A percentile compares a stretch with the other conserved stretches of the same genome.
Evolutionary conservation across 2,797 vertebrate genomes (phyloP).

Genomic region (Paramormyrops hopkinsi): DNA sequence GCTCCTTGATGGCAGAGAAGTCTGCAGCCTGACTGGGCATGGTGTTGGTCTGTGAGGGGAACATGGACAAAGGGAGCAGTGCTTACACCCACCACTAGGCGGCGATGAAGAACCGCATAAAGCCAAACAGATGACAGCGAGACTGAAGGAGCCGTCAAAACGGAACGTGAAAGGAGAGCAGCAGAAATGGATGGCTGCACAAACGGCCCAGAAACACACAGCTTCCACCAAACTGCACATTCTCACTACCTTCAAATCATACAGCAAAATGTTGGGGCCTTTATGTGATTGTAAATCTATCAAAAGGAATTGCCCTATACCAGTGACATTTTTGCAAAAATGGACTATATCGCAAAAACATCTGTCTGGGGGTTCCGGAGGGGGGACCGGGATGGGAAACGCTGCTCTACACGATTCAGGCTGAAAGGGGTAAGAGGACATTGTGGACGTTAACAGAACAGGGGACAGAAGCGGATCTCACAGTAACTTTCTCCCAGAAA

Average conservation of each 20-base stretch:
- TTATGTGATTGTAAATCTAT: neutral
- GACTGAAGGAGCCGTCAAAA: neutral
- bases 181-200: neutral
- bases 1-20: slow-evolving; percentile 97
- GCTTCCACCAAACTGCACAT: neutral
- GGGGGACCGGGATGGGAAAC: neutral
- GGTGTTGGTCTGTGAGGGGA: slow-evolving; percentile 67
- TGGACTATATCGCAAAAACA: neutral
- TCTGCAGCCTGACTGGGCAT: slow-evolving; percentile 75
- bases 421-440: neutral
- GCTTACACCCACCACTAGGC: neutral
- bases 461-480: neutral
- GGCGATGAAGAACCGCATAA: neutral
- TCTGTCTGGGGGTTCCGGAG: neutral
- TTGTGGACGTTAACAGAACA: neutral
- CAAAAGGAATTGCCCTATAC: neutral
- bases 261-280: neutral
- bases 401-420: neutral
- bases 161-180: neutral
- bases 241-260: neutral
- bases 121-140: slow-evolving; percentile 22
- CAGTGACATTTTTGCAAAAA: neutral
- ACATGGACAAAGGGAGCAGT: slow-evolving; percentile 22
- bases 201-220: neutral
- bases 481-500: neutral